These are phyloP conservation scores for Vombatus ursinus DNA, from an alignment of 2,113 vertebrate species.

Conservation along the genomic window DNA sequence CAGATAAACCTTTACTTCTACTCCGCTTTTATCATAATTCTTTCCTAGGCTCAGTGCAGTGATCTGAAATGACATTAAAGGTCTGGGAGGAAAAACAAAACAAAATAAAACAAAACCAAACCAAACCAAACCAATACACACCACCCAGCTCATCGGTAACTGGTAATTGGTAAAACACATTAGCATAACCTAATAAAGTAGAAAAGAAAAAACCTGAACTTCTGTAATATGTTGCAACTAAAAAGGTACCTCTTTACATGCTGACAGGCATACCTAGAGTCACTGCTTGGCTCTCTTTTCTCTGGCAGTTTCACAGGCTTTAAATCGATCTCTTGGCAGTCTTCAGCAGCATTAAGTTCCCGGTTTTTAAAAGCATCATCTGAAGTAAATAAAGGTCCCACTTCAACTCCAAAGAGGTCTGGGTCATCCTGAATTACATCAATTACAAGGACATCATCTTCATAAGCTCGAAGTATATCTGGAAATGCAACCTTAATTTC, in stretches of 20 bases:
- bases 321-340: slow-evolving; percentile 37
- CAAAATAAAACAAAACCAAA: too few species aligned
- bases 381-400: slow-evolving; percentile 68
- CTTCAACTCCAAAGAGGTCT: slow-evolving; percentile 88
- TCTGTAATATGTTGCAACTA: slow-evolving; percentile 38
- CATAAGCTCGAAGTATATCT: slow-evolving; percentile 89
- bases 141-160: background rate
- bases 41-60: background rate
- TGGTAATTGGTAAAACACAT: slow-evolving; percentile 5
- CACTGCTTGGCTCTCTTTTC: slow-evolving; percentile 44
- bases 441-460: slow-evolving; percentile 91
- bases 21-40: background rate
- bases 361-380: slow-evolving; percentile 45
- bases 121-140: too few species aligned
- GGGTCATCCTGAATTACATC: slow-evolving; percentile 91
- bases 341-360: slow-evolving; percentile 30
- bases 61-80: background rate
- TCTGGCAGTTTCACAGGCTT: slow-evolving; percentile 52
- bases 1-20: background rate
- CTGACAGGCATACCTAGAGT: slow-evolving; percentile 80
- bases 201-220: slow-evolving; percentile 1
- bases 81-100: background rate
- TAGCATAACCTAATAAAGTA: slow-evolving; percentile 18
- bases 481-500: slow-evolving; percentile 68
- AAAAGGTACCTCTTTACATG: slow-evolving; percentile 42